Evolutionary conservation across 2,888 invertebrate genomes (phyloP).

Genomic region (Orchestes rusci): DNA sequence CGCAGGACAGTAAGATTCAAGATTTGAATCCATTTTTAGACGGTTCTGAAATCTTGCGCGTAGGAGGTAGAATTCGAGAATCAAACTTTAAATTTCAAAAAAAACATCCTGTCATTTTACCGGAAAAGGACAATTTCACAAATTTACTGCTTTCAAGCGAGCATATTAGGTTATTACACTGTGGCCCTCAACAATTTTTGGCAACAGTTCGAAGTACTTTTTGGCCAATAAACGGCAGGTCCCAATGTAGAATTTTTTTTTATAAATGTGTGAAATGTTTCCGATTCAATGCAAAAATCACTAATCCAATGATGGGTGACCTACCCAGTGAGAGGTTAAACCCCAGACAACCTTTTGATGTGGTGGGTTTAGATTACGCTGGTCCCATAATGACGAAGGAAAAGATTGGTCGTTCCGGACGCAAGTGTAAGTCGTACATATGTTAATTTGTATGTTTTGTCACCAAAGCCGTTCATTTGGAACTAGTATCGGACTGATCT

Average conservation of each 20-base stretch:
- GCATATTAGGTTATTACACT: neutral
- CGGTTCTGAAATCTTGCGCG: neutral
- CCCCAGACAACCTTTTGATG: conserved; percentile 3
- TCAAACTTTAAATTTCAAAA: conserved; percentile 3
- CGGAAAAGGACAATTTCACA: neutral
- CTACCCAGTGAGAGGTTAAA: conserved; percentile 1
- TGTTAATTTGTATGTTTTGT: conserved; percentile 16
- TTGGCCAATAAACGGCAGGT: conserved; percentile 3
- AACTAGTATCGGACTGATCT: conserved; percentile 18
- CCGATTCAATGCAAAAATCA: neutral
- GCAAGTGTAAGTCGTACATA: conserved; percentile 12
- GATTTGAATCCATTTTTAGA: too few relatives aligned
- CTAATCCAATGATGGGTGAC: too few relatives aligned
- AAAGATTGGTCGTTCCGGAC: neutral
- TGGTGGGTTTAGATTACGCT: conserved; percentile 5
- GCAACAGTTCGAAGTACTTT: neutral
- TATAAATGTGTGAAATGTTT: conserved; percentile 1
- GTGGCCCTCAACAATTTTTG: conserved; percentile 4
- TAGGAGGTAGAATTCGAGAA: conserved; percentile 1
- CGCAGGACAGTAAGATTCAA: neutral
- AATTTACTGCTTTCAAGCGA: conserved; percentile 1
- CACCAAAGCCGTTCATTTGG: too few relatives aligned
- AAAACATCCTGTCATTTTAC: conserved; percentile 3
- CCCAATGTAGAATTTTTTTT: neutral
- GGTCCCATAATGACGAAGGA: conserved; percentile 5